Conservation (phyloP, 2,888 invertebrate genomes). For the Adela reaumurella region DNA sequence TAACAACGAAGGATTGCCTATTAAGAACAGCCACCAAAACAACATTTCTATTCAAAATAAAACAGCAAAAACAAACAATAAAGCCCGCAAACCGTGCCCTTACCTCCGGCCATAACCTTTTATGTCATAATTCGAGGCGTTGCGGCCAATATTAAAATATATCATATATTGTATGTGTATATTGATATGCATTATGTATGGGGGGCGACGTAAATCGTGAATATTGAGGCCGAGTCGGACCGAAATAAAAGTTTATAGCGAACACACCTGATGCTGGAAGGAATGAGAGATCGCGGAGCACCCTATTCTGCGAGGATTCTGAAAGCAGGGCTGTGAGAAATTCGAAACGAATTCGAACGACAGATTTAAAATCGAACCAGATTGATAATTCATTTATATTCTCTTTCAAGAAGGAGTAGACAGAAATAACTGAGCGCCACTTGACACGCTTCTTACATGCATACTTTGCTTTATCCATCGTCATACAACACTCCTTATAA, state of each 20-base stretch:
- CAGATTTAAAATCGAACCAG: too few relatives aligned
- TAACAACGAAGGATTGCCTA: too few relatives aligned
- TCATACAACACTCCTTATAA: too few relatives aligned
- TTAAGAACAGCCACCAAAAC: neutral
- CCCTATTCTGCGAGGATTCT: neutral
- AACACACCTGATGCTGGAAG: slow-evolving; percentile 4
- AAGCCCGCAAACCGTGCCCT: neutral
- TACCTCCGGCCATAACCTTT: neutral
- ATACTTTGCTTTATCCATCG: too few relatives aligned
- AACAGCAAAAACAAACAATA: neutral
- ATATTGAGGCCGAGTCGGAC: neutral
- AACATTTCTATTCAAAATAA: neutral
- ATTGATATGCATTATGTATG: neutral
- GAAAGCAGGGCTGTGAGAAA: too few relatives aligned
- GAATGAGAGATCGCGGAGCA: neutral
- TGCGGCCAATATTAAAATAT: neutral
- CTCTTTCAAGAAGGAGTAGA: too few relatives aligned
- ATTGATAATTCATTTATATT: too few relatives aligned
- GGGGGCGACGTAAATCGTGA: neutral
- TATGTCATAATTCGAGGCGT: neutral
- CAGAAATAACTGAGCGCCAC: too few relatives aligned
- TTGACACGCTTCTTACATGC: too few relatives aligned
- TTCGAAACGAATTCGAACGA: too few relatives aligned
- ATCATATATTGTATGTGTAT: neutral
- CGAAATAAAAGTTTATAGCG: slow-evolving; percentile 4